phyloP scores from a whole-genome alignment of 1,140 invertebrate genomes.

The Lepidurus arcticus region DNA sequence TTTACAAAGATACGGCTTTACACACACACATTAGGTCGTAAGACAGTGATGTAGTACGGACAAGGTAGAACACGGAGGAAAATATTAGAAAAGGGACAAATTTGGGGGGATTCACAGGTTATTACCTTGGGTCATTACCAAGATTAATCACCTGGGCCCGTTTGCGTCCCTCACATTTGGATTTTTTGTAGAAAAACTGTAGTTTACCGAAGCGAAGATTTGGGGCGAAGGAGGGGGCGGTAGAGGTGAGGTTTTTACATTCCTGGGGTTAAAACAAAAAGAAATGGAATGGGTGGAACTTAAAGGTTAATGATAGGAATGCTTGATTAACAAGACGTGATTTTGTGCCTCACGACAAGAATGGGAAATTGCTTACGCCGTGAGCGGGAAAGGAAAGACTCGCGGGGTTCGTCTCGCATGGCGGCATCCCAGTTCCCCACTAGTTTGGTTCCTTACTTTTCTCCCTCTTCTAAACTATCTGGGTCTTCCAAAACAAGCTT shows the following conservation, averaged over 20 bases:
- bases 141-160: neutral
- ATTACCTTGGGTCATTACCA: neutral
- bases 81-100: neutral
- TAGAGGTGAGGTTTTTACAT: too few species aligned
- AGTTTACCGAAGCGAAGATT: too few species aligned
- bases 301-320: slow-evolving; percentile 2
- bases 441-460: neutral
- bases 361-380: neutral
- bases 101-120: neutral
- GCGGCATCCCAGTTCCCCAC: neutral
- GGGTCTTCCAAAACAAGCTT: too few species aligned
- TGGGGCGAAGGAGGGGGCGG: neutral
- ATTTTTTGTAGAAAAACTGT: too few species aligned
- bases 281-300: neutral
- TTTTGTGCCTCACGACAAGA: neutral
- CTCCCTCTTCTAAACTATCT: neutral
- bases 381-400: neutral
- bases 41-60: neutral
- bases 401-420: neutral
- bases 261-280: too few species aligned
- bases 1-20: neutral
- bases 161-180: too few species aligned
- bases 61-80: neutral
- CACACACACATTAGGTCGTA: neutral
- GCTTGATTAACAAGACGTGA: slow-evolving; percentile 18